Evolutionary conservation across 2,797 vertebrate species (phyloP), one percentile per base, ranked within the genome.

Genomic region (Chlorospingus flavigularis): DNA sequence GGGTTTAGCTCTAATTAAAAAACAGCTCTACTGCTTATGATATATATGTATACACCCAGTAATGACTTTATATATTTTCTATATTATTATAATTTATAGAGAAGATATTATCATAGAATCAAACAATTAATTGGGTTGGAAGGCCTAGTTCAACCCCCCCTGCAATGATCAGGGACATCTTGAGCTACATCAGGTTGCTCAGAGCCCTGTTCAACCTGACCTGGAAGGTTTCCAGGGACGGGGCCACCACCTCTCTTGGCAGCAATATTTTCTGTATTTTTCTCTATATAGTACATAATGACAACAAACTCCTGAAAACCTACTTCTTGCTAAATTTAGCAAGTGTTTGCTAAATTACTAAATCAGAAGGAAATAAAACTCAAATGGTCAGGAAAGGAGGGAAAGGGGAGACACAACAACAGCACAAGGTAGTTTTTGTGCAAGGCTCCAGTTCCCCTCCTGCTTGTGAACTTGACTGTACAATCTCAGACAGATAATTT

Each of bases 381-480:
- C 13, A 50, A 71, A 28, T 18, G 33, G 3, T 26, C 39, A 50
- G 16, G 54, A 89, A 67, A 68, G 9, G 20, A 26, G 8, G 30
- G 7, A 76, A 24, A 2, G 1, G 4, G 2, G 4, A 14, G 13
- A 60, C 7, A 43, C 0, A 1, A 70, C 6, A 73, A 28, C 15
- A 66, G 39, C 35, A 70, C 17, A 39, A 66, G 10, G 5, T 1
- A 58, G 13, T 23, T 62, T 47, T 25, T 45, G 24, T 6, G 3
- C 3, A 63, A 63, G 28, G 43, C 13, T 24, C 11, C 20, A 62
- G 40, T 17, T 55, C 6, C n/a, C 17, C 26, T 62, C 21, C 65
- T 61, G 12, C 47, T 26, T 39, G 51, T 24, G 16, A 89, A 48
- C 30, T 61, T 31, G 8, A 70, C 21, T 43, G 23, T 21, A 33